These are phyloP conservation scores for Microchrysa polita DNA, from an alignment of 2,888 invertebrate species.

Conservation along the genomic window DNA sequence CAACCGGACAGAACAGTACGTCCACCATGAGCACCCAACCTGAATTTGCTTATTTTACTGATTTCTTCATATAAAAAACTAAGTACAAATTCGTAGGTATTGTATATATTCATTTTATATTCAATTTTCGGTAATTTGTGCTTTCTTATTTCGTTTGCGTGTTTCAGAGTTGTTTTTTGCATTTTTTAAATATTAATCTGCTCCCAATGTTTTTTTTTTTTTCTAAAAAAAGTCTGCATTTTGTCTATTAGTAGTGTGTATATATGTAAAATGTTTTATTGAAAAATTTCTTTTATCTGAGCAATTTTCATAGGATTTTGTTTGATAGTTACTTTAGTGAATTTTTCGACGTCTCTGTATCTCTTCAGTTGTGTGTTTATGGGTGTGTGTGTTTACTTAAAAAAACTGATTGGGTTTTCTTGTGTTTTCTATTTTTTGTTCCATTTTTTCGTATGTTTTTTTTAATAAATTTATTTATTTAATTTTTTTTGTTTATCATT, in stretches of 20 bases:
- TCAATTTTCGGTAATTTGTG: not conserved
- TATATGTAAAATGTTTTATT: not conserved
- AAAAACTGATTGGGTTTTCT: no score
- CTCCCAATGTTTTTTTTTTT: not conserved
- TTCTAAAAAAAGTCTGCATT: no score
- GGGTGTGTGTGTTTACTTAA: no score
- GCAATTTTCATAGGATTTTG: not conserved
- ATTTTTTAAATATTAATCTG: slow-evolving; percentile 5
- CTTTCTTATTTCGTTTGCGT: slow-evolving; percentile 8
- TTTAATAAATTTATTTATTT: slow-evolving; percentile 33
- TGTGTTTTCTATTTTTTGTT: no score
- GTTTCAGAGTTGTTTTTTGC: slow-evolving; percentile 20
- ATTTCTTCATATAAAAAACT: no score
- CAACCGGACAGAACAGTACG: no score
- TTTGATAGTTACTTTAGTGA: not conserved
- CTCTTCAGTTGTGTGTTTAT: not conserved
- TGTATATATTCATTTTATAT: no score
- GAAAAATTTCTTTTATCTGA: not conserved
- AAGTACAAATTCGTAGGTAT: no score
- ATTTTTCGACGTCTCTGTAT: not conserved
- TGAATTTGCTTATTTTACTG: no score
- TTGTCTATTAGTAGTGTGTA: not conserved
- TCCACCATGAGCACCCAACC: no score
- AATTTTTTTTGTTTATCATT: slow-evolving; percentile 26
- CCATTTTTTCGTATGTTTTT: no score